Conservation (phyloP, 2,113 vertebrate species). For the Myotis yumanensis region DNA sequence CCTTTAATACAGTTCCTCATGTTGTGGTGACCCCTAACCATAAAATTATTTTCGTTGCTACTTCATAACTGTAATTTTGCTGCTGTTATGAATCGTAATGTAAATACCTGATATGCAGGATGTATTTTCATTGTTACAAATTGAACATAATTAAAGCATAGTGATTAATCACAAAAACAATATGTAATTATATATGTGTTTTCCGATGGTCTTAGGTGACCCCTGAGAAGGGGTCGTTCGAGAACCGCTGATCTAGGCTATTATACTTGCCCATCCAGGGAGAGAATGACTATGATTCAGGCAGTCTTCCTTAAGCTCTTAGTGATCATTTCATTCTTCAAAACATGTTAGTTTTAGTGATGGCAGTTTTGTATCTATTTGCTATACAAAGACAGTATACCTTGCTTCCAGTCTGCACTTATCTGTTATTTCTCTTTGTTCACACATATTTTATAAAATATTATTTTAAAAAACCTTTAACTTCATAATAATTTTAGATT, state of each 20-base stretch:
- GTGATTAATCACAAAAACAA: no score
- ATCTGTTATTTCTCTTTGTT: not conserved
- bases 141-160: no score
- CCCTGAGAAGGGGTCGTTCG: no score
- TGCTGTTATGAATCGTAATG: no score
- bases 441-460: not conserved
- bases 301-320: not conserved
- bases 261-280: not conserved
- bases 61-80: no score
- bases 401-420: not conserved
- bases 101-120: no score
- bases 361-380: not conserved
- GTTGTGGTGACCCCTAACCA: no score
- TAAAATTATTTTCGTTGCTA: no score
- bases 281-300: not conserved
- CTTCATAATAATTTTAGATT: constrained; percentile 5
- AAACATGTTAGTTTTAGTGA: not conserved
- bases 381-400: not conserved
- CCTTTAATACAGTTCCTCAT: no score
- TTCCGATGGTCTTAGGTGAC: no score
- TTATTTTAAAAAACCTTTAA: not conserved
- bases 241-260: not conserved
- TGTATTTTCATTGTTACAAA: no score
- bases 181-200: no score
- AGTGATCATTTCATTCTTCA: not conserved